Base-by-base conservation (phyloP, 2,113 vertebrate species). In the Halichoerus grypus region DNA sequence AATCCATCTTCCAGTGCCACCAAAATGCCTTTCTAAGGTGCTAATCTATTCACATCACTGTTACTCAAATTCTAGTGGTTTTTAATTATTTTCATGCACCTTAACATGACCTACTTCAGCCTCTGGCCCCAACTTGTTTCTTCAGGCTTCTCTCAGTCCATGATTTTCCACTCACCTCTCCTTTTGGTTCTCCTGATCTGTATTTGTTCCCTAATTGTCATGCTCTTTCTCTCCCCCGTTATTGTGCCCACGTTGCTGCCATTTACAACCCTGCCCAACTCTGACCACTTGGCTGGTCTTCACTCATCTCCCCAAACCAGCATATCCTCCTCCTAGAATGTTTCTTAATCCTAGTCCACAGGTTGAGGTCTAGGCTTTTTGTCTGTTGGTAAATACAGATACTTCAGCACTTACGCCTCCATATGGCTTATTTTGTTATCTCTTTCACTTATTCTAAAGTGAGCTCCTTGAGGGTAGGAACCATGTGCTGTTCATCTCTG, bases 401-500 rank as follows among this genome's bases (percentile, higher is more conserved):
- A 5, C 22, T 31, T 1, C 31, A 33, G 22, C 4, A 28, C 3
- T 49, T 53, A 61, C 6, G 36, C 33, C 11, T 83, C 16, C 39
- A 4, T 12, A 26, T 42, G 21, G 1, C 1, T 79, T 21, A 24
- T 33, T 71, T 81, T 80, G 9, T 55, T 83, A 15, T 59, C 63
- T 49, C 18, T 95, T 90, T 65, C 42, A 67, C 6, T 95, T 28
- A 72, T 71, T 14, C 19, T 74, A 84, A 83, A 94, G 77, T 79
- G 76, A 94, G 96, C 71, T 94, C 42, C 15, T 88, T 67, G 33
- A 72, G 16, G 16, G n/a, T 88, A 65, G 63, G 46, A 91, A 33
- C 46, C 2, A 28, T 46, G 22, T 59, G 36, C 42, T 81, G 3
- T 72, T 97, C 89, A 95, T 95, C 57, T 79, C 92, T 96, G 33